Percentiles rank a stretch among this genome's conserved stretches.
Conservation (phyloP, 2,888 invertebrate species). For the Orgyia antiqua region DNA sequence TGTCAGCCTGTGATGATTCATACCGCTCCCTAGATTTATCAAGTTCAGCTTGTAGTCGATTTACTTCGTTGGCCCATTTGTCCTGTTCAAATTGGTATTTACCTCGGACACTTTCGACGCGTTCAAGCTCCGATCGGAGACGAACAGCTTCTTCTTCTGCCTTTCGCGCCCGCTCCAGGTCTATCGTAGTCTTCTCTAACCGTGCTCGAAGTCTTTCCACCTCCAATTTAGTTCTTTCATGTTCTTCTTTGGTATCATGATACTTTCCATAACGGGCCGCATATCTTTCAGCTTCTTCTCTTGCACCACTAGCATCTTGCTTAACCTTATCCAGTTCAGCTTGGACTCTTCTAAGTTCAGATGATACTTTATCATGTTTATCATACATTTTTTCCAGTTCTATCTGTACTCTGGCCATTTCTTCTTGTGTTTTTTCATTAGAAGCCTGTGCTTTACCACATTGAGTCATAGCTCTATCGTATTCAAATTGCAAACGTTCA, state of each 20-base stretch:
- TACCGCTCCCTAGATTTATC: conserved; percentile 87
- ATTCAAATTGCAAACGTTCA: conserved; percentile 90
- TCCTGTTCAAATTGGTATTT: conserved; percentile 79
- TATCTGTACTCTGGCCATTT: conserved; percentile 89
- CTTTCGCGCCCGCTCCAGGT: conserved; percentile 87
- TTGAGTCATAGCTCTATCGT: conserved; percentile 92
- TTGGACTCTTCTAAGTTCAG: conserved; percentile 89
- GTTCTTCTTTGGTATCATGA: conserved; percentile 87
- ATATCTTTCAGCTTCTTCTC: conserved; percentile 87
- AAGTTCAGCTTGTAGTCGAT: conserved; percentile 86
- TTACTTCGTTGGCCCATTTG: conserved; percentile 79
- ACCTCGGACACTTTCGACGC: conserved; percentile 84
- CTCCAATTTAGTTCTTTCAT: conserved; percentile 87
- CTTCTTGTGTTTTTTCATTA: conserved; percentile 93
- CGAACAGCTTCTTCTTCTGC: conserved; percentile 82
- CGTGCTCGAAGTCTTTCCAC: conserved; percentile 88
- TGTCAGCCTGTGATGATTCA: conserved; percentile 85
- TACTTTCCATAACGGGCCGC: conserved; percentile 86
- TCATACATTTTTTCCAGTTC: conserved; percentile 95
- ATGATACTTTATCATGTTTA: conserved; percentile 90
- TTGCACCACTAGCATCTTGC: conserved; percentile 85
- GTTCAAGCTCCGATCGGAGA: conserved; percentile 83
- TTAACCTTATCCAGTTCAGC: conserved; percentile 84
- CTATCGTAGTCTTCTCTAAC: conserved; percentile 88
- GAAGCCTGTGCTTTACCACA: conserved; percentile 90